A percentile compares a stretch with the other conserved stretches of the same genome.
Evolutionary conservation across 2,113 vertebrate genomes (phyloP).

Genomic region (Antennarius striatus): DNA sequence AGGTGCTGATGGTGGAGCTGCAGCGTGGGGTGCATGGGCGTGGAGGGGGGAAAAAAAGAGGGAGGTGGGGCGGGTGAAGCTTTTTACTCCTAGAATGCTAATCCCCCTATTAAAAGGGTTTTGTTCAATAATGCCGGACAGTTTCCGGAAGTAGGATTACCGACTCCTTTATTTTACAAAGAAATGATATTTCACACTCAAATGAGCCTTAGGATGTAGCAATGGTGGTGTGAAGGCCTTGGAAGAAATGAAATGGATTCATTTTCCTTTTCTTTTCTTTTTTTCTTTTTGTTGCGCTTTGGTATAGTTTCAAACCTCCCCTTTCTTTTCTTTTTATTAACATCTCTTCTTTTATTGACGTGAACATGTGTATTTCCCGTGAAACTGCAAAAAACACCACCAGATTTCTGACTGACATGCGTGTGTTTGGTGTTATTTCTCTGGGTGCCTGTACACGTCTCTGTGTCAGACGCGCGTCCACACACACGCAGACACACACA

Average conservation of each 20-base stretch:
- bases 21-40: conserved; percentile 65
- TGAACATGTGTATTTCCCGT: conserved; percentile 43
- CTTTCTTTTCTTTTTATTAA: not conserved
- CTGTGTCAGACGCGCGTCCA: too few relatives aligned
- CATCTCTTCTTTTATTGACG: conserved; percentile 12
- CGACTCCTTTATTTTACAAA: conserved; percentile 91
- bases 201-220: conserved; percentile 78
- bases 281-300: conserved; percentile 36
- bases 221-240: conserved; percentile 74
- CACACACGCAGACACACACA: too few relatives aligned
- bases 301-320: conserved; percentile 14
- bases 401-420: conserved; percentile 15
- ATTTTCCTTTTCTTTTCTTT: conserved; percentile 32
- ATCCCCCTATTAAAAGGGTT: conserved; percentile 98
- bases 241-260: conserved; percentile 60
- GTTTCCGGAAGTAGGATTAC: conserved; percentile 99
- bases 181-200: conserved; percentile 98
- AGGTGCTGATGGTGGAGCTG: conserved; percentile 80
- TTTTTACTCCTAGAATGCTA: conserved; percentile 90
- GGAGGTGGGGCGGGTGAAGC: conserved; percentile 84
- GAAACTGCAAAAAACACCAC: conserved; percentile 9
- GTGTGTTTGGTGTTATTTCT: too few relatives aligned
- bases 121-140: conserved; percentile 98
- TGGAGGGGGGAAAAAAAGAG: conserved; percentile 37
- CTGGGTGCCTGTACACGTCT: too few relatives aligned